Evolutionary conservation across 2,888 invertebrate genomes (phyloP), one percentile per base, ranked within the genome.

Genomic region (Phragmatobia fuliginosa): DNA sequence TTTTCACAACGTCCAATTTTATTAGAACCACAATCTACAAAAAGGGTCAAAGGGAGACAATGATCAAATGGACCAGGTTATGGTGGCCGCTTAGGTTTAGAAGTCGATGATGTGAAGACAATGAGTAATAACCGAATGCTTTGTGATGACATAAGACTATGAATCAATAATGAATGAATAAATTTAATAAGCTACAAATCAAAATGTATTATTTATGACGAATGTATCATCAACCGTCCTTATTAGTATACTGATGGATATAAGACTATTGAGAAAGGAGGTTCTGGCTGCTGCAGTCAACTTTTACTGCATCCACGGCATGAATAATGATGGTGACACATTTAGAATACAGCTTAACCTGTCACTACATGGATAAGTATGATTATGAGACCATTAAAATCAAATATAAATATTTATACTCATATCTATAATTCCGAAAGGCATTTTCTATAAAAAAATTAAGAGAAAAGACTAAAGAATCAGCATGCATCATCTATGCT

Each of bases 101-200:
- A 80, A 83, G 85, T 82, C 82, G 78, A 80, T 75, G 77, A 79
- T 79, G 81, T 74, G 77, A 70, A 85, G 83, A 88, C 87, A 88
- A 87, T 87, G 85, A 84, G 80, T 88, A 85, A 87, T 87, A 85
- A 84, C 71, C 72, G 77, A 80, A 80, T 77, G 72, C 77, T 73
- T 70, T 76, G 77, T 82, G 79, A 83, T 56, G 52, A 80, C 75
- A 76, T 75, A 81, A 79, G 76, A 74, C 71, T 71, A 74, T 71
- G 76, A 69, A 28, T 36, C 36, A 10, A 56, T 56, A 56, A 33
- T 64, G 25, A 32, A 28, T 49, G 32, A 11, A 36, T 45, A 63
- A 56, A 56, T 52, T 52, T 28, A 64, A 36, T 45, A 21, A 62
- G 21, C 25, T n/a, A 49, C n/a, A 18, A 45, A 45, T 45, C 21